Conservation (phyloP, 2,797 vertebrate species). For the Sebastes vulpes region DNA sequence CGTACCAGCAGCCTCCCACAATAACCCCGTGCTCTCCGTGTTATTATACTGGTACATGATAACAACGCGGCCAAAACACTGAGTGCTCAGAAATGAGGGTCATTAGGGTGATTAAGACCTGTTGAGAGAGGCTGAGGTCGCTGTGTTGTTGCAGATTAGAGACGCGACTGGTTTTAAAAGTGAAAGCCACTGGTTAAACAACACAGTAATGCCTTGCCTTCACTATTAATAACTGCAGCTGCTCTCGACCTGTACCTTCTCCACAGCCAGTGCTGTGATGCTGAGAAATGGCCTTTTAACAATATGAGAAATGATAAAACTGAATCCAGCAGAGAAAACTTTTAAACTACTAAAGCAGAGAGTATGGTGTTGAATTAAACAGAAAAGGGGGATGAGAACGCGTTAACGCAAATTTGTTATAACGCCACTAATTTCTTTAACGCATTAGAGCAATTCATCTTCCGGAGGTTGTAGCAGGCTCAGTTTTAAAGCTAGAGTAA, state of each 20-base stretch:
- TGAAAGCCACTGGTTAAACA: constrained; percentile 24
- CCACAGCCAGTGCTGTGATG: too few relatives aligned
- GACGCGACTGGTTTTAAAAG: not conserved
- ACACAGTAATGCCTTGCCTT: not conserved
- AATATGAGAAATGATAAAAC: not conserved
- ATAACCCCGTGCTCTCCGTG: constrained; percentile 17
- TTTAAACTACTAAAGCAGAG: not conserved
- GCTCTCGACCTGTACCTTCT: not conserved
- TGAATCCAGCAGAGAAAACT: not conserved
- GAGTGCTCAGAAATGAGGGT: constrained; percentile 31
- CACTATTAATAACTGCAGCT: constrained; percentile 4
- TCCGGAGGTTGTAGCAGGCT: too few relatives aligned
- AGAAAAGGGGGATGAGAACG: too few relatives aligned
- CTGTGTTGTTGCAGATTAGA: constrained; percentile 18
- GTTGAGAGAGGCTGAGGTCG: not conserved
- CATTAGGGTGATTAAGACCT: constrained; percentile 38
- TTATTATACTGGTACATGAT: constrained; percentile 18
- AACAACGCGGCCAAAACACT: constrained; percentile 17
- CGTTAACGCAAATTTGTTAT: too few relatives aligned
- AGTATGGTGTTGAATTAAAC: not conserved
- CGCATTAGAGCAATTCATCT: too few relatives aligned
- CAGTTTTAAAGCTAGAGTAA: too few relatives aligned
- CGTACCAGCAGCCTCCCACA: constrained; percentile 16
- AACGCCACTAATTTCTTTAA: too few relatives aligned
- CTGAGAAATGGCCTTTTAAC: not conserved